Evolutionary conservation across 2,797 vertebrate genomes (phyloP).

Genomic region (Leuciscus waleckii): DNA sequence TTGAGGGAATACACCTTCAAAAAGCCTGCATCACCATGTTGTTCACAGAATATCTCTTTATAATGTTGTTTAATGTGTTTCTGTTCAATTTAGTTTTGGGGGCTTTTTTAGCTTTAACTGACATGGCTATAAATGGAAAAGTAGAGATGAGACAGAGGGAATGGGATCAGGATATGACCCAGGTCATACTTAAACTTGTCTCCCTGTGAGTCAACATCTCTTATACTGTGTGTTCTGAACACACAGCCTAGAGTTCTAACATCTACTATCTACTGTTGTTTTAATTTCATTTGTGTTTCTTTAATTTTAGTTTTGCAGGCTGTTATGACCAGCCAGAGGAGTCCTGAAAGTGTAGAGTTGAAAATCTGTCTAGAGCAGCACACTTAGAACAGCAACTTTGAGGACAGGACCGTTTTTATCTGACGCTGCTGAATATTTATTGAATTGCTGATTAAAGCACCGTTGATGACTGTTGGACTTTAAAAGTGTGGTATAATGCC

Average conservation of each 20-base stretch:
- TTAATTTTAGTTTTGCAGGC: background rate
- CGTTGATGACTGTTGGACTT: constrained; percentile 6
- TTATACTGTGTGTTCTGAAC: background rate
- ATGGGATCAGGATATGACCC: background rate
- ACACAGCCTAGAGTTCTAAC: background rate
- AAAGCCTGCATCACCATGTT: too few relatives aligned
- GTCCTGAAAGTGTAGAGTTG: background rate
- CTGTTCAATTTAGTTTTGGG: too few relatives aligned
- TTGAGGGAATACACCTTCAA: too few relatives aligned
- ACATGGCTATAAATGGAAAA: background rate
- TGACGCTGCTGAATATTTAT: constrained; percentile 21
- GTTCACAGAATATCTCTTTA: too few relatives aligned
- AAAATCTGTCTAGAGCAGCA: background rate
- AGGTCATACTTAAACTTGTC: background rate
- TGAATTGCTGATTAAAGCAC: constrained; percentile 15
- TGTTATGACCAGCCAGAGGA: background rate
- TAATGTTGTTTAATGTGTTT: too few relatives aligned
- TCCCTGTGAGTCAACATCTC: background rate
- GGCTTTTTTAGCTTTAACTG: too few relatives aligned
- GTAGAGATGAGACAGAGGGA: background rate
- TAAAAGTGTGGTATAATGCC: too few relatives aligned
- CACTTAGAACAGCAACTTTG: constrained; percentile 1
- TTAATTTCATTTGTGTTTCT: background rate
- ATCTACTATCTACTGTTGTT: background rate
- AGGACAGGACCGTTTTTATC: constrained; percentile 9